Evolutionary conservation across 2,888 invertebrate species (phyloP).

Genomic region (Lacanobia wlatinum): DNA sequence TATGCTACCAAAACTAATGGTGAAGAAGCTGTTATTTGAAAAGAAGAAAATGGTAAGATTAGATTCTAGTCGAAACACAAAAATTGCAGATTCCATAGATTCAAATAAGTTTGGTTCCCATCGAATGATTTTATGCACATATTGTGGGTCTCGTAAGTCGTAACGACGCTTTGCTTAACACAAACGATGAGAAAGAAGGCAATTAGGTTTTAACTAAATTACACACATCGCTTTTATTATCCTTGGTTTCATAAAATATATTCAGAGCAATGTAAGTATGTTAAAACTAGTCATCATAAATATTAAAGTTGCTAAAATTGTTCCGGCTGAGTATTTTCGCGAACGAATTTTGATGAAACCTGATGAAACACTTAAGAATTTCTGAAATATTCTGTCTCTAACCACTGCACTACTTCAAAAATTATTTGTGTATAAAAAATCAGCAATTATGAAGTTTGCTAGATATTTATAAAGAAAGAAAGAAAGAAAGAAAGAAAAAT

Average conservation of each 20-base stretch:
- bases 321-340: slow-evolving; percentile 45
- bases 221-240: slow-evolving; percentile 41
- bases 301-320: slow-evolving; percentile 50
- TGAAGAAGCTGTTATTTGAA: no score
- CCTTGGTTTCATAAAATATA: slow-evolving; percentile 41
- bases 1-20: no score
- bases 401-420: background rate
- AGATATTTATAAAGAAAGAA: no score
- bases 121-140: background rate
- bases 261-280: slow-evolving; percentile 13
- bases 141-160: slow-evolving; percentile 6
- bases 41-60: no score
- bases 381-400: slow-evolving; percentile 21
- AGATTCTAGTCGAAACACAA: background rate
- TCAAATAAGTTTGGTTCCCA: background rate
- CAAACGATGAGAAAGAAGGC: slow-evolving; percentile 23
- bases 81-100: background rate
- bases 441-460: background rate
- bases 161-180: slow-evolving; percentile 12
- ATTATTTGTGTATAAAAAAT: background rate
- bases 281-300: slow-evolving; percentile 47
- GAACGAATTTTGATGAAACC: slow-evolving; percentile 41
- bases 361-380: slow-evolving; percentile 31
- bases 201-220: slow-evolving; percentile 37
- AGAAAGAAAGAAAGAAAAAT: no score